Base-by-base conservation (phyloP, 1,140 invertebrate genomes). In the Sipha flava region DNA sequence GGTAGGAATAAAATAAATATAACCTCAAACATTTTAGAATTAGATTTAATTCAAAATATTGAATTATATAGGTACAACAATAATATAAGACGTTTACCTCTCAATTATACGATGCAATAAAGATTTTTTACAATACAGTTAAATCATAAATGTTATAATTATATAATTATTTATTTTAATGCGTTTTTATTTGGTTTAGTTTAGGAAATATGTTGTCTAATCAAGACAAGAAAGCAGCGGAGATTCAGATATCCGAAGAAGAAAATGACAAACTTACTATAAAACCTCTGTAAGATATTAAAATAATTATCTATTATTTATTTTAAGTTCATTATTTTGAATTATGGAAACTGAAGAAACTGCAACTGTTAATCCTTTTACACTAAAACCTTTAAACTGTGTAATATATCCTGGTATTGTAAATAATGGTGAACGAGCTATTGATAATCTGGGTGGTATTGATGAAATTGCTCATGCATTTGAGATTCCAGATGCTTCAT, bases 211-310 rank as follows among this genome's bases (percentile, higher is more conserved):
- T 77, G 73, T 52, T 75, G 31, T 26, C 49, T 3, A 29, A 26
- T 77, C 52, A 77, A 57, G 73, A 77, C 3, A 77, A 77, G 21
- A 77, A 77, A 21, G 34, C 21, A 43, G 73, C 57, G 14, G 73
- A 77, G 59, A 57, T 77, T 77, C 49, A 40, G 16, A 77, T 77
- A 40, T 77, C 73, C 18, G 73, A 77, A 57, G 73, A 77, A 77
- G 73, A 77, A 57, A 77, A 77, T 77, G 73, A 77, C 37, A 77
- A 77, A 77, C 73, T 77, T 77, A 77, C 73, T 4, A 77, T 77
- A 9, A 77, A 54, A 57, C 73, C 73, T 18, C 52, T 77, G 73
- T 77, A 77, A 77, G 73, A 37, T 12, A 54, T 47, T 70, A 47
- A 47, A 45, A 70, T 29, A 16, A 47, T 70, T 45, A 47, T n/a